Evolutionary conservation across 2,113 vertebrate genomes (phyloP).

Genomic region (Bufo gargarizans): DNA sequence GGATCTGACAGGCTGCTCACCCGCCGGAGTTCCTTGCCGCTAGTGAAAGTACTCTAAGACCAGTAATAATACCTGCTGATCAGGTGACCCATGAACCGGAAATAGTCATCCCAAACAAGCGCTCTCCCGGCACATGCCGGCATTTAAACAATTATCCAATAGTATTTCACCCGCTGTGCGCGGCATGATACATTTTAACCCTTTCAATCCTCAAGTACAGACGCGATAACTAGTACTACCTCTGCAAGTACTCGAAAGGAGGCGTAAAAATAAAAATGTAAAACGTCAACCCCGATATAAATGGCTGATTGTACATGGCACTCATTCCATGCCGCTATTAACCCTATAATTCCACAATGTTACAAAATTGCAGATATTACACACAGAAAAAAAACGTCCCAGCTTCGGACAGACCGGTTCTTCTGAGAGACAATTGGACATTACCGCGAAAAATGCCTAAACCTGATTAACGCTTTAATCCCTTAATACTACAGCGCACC

Average conservation of each 20-base stretch:
- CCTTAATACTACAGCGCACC: neutral
- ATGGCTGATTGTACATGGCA: too few species aligned
- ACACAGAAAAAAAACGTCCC: too few species aligned
- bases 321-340: too few species aligned
- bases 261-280: too few species aligned
- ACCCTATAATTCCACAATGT: neutral
- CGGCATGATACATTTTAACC: neutral
- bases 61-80: neutral
- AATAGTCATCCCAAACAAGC: neutral
- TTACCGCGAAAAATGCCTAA: neutral
- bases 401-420: too few species aligned
- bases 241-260: too few species aligned
- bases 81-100: neutral
- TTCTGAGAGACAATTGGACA: neutral
- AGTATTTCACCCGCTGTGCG: neutral
- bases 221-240: neutral
- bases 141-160: neutral
- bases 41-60: neutral
- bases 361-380: too few species aligned
- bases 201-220: neutral
- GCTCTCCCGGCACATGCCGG: neutral
- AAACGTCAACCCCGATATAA: too few species aligned
- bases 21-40: too few species aligned
- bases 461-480: constrained; percentile 15
- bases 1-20: too few species aligned